Evolutionary conservation across 2,888 invertebrate genomes (phyloP), one percentile per base, ranked within the genome.

Genomic region (Oscheius sp.): DNA sequence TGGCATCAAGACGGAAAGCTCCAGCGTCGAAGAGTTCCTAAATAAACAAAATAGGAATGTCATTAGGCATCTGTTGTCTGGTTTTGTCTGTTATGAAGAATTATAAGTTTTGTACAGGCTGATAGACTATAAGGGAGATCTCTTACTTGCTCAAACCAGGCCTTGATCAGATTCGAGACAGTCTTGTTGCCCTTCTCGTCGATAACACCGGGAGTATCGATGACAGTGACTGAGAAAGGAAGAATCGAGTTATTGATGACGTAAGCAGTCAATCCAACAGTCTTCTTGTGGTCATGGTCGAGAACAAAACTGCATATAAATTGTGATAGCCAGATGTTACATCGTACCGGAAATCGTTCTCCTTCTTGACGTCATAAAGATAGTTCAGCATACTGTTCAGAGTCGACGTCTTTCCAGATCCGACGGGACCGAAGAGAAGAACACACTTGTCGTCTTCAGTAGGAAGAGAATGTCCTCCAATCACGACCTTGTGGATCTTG

Each of bases 151-250:
- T 86, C 78, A 57, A 86, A 83, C 86, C 86, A 86, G 42, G 74
- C 75, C 76, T 83, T 78, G 71, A 86, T 81, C 7, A 86, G 81
- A 2, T 70, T 73, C 11, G 85, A 85, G 11, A 84, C 83, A 35
- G 81, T 80, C 47, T 74, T 80, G 55, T 84, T 82, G 48, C 80
- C 81, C 75, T 80, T 79, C 72, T 74, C 72, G 55, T 85, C 76
- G 37, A 82, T 78, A 32, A 86, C 83, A 72, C 86, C 86, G 29
- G 86, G 86, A 33, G 86, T 85, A 74, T 86, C 86, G 42, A 86
- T 79, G 74, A 86, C 76, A 48, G 86, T 86, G 48, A 86, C 79
- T 65, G 81, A 78, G 76, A 76, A 86, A 32, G 84, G 84, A 21
- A 83, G 80, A 65, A 85, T 73, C 21, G 85, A 84, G 80, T 86